Percentiles rank a stretch among this genome's conserved stretches.
Conservation (phyloP, 37 sponge, comb jelly and placozoan species). For the Ianthella basta region DNA sequence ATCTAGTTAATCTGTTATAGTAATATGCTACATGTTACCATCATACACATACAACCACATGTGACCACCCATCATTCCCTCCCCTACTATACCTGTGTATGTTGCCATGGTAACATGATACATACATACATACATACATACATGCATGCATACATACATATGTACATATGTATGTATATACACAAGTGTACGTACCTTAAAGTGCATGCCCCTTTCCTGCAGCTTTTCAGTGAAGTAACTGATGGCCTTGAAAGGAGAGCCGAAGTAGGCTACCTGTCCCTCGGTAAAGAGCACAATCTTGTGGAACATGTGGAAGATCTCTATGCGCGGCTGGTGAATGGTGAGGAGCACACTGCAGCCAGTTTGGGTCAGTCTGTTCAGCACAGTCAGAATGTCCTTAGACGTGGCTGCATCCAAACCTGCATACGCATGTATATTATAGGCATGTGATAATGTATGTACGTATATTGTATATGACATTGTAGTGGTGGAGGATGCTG, state of each 20-base stretch:
- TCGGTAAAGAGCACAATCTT: slow-evolving; percentile 83
- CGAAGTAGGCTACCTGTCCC: slow-evolving; percentile 91
- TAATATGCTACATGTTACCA: too few species aligned
- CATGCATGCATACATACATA: too few species aligned
- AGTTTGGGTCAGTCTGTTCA: slow-evolving; percentile 66
- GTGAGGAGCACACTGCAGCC: slow-evolving; percentile 85
- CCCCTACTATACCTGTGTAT: too few species aligned
- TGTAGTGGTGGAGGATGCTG: too few species aligned
- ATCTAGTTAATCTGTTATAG: too few species aligned
- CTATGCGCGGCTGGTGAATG: slow-evolving; percentile 91
- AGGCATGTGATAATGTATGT: too few species aligned
- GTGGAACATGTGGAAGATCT: slow-evolving; percentile 94
- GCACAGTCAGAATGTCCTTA: slow-evolving; percentile 61
- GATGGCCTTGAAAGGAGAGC: slow-evolving; percentile 80
- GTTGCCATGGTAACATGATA: too few species aligned
- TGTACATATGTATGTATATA: not conserved
- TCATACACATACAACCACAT: too few species aligned
- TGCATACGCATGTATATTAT: not conserved
- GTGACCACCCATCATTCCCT: too few species aligned
- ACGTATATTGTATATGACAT: too few species aligned
- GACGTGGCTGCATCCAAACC: slow-evolving; percentile 34
- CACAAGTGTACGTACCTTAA: not conserved
- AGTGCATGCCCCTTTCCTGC: not conserved
- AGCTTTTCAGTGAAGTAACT: slow-evolving; percentile 61
- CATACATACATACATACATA: too few species aligned